Conservation (phyloP, 1,140 invertebrate genomes). For the Papilio dardanus region DNA sequence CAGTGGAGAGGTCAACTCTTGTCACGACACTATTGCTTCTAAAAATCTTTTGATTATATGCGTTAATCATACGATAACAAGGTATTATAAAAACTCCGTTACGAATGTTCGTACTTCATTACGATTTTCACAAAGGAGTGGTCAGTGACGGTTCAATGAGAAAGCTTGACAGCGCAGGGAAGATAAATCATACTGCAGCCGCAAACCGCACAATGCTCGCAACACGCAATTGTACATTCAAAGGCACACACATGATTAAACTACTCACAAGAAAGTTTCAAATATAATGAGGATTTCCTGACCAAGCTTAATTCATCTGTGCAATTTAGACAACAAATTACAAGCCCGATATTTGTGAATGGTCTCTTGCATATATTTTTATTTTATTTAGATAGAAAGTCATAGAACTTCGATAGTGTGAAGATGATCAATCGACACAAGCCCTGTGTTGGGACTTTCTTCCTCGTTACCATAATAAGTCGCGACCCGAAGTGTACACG, state of each 20-base stretch:
- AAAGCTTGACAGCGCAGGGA: neutral
- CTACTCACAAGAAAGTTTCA: neutral
- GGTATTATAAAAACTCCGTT: no score
- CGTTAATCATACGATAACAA: no score
- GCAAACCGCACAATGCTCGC: neutral
- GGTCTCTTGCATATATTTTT: neutral
- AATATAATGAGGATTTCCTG: neutral
- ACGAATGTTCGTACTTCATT: neutral
- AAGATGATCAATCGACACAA: neutral
- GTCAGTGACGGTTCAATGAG: neutral
- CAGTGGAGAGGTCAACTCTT: neutral
- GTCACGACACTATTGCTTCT: neutral
- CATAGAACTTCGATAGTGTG: neutral
- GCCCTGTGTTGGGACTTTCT: neutral
- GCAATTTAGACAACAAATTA: neutral
- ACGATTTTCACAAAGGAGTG: neutral
- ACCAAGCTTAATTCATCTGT: neutral
- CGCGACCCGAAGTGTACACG: neutral
- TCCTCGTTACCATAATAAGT: neutral
- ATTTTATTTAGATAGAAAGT: neutral
- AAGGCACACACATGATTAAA: neutral
- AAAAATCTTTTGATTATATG: no score
- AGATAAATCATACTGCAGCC: neutral
- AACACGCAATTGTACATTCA: neutral
- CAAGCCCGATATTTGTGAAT: neutral